Evolutionary conservation across 2,888 invertebrate genomes (phyloP), one percentile per base, ranked within the genome.

Genomic region (Mythimna vitellina): DNA sequence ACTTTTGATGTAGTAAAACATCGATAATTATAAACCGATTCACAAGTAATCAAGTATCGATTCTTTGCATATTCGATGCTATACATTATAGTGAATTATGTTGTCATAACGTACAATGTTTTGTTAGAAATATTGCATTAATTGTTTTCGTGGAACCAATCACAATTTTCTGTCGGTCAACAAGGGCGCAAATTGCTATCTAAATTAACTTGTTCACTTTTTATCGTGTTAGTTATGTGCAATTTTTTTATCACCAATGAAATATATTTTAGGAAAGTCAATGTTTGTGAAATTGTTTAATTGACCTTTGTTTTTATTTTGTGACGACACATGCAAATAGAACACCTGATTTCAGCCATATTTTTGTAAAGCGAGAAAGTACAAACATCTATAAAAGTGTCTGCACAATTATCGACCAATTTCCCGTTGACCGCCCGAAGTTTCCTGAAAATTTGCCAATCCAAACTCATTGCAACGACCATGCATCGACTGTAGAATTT

Each of bases 61-160:
- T 66, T 65, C 25, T 54, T 25, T 66, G 58, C 53, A 60, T 78
- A 66, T 66, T 77, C 32, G 66, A 73, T 66, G 56, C 10, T 56
- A 14, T 32, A 38, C 3, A 49, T 25, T 20, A 12, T 51, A n/a
- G 56, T 29, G 62, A 74, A 74, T 74, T 65, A 69, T 74, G 75
- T 80, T 74, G 75, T 69, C 75, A 51, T 54, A 74, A n/a, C 73
- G 25, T 42, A 54, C 75, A 38, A 69, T 46, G 38, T 56, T 54
- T 53, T 51, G 29, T 54, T 68, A 68, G 56, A 78, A 73, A 65
- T 65, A 69, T 65, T 35, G 80, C 75, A 65, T 42, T 75, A 58
- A 80, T 78, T 74, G 62, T 80, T 78, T 78, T 69, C 80, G 80
- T 56, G 57, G 78, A 80, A 75, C 54, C 80, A 74, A 78, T 80